Evolutionary conservation across 2,888 invertebrate genomes (phyloP), one percentile per base, ranked within the genome.

Genomic region (Hirtodrosophila cameraria): DNA sequence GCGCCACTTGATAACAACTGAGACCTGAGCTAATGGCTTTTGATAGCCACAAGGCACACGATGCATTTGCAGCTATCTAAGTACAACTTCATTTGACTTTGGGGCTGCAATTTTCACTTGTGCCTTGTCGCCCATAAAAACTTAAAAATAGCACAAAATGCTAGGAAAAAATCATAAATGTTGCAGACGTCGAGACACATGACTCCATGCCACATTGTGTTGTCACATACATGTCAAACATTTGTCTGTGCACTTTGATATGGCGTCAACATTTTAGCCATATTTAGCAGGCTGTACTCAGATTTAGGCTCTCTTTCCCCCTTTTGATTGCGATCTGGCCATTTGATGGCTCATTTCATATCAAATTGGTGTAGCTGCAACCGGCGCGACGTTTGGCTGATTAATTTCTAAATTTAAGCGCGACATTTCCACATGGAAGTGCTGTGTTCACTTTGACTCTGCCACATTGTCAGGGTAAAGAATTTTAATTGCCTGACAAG

Each of bases 401-500:
- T 83, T 83, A 83, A 81, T 84, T 84, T 83, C 82, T 83, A 83
- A 83, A 83, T 86, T 83, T 83, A 83, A 86, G 60, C 67, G 61
- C 84, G 84, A 84, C 82, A 82, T 82, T 82, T 86, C 48, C 70
- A 58, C 72, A 58, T 67, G 75, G 63, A 71, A 64, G 53, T 60
- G 30, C 46, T 25, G 15, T 28, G 28, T 27, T 39, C n/a, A 3
- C 48, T 49, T 39, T 48, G 54, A 65, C 52, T 60, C 46, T 59
- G 69, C 63, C 67, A 53, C 73, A 63, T 60, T 65, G 49, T 45
- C 46, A 28, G 54, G 28, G 59, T 20, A 60, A 83, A 73, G 73
- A 80, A 89, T 89, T 89, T 89, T 89, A 89, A 89, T 89, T 87
- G 86, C 77, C 81, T 88, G 88, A 88, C 89, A 88, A 85, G 83